Percentiles rank a stretch among this genome's conserved stretches.
Conservation (phyloP, 2,113 vertebrate species). For the Peromyscus leucopus region DNA sequence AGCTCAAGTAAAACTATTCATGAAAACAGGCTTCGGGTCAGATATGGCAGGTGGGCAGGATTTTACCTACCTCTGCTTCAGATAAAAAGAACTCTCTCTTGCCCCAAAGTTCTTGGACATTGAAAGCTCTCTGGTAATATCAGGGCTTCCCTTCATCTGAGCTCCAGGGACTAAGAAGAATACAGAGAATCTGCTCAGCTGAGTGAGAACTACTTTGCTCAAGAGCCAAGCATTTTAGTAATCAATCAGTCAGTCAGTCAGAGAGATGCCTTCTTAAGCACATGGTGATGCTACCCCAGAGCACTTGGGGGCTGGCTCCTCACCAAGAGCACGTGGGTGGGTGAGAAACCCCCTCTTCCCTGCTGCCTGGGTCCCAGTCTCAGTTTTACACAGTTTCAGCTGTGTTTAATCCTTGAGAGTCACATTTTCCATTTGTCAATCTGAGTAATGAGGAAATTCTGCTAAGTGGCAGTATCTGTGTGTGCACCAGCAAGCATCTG, state of each 20-base stretch:
- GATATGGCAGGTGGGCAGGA: background rate
- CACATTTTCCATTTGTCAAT: slow-evolving; percentile 37
- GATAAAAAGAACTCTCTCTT: background rate
- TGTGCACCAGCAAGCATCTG: background rate
- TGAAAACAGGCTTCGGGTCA: background rate
- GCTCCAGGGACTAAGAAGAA: background rate
- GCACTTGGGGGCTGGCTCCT: background rate
- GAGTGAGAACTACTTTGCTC: slow-evolving; percentile 41
- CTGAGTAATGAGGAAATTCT: slow-evolving; percentile 16
- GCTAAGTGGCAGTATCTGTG: background rate
- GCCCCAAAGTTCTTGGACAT: background rate
- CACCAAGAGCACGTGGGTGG: background rate
- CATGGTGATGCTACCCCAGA: background rate
- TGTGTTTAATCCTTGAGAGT: background rate
- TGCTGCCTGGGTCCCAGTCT: background rate
- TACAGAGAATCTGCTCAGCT: slow-evolving; percentile 49
- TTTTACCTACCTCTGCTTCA: background rate
- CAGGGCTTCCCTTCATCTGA: background rate
- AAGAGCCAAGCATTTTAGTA: slow-evolving; percentile 26
- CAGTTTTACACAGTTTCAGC: background rate
- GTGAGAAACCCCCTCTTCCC: slow-evolving; percentile 4
- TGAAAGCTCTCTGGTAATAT: background rate
- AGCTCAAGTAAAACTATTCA: slow-evolving; percentile 28
- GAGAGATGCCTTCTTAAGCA: background rate
- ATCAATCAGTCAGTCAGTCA: slow-evolving; percentile 64